Evolutionary conservation across 2,888 invertebrate genomes (phyloP), one percentile per base, ranked within the genome.

Genomic region (Meliscaeva auricollis): DNA sequence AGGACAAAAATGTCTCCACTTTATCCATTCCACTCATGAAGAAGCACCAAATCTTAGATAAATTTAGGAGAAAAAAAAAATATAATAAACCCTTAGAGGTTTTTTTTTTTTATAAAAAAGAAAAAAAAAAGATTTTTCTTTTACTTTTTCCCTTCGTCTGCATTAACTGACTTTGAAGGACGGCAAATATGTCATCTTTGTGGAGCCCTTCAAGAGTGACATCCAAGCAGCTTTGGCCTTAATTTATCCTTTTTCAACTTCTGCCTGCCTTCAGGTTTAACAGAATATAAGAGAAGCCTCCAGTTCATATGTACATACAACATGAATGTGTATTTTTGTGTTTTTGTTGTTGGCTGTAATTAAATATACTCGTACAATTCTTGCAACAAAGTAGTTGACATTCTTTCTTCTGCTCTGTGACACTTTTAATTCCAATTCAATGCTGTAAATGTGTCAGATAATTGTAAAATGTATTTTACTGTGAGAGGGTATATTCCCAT

Each of bases 371-470:
- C n/a, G n/a, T n/a, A 26, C 75, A 41, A 20, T 32, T 17, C 48
- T 41, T 52, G 9, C 35, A 62, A 6, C 22, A 46, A 30, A 32
- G 0, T 6, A 32, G 72, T 48, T 60, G 73, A 62, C 76, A 69
- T 83, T 56, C 62, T 50, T 82, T 20, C 62, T 69, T 15, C 30
- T 41, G 62, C 41, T 30, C 26, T 46, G 68, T 83, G 73, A 83
- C 73, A 78, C 54, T 78, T 83, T 83, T 74, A 83, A 83, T 78
- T 83, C 82, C 82, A 64, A 68, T 74, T 32, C 77, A 78, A 83
- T 78, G 77, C 41, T 83, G 77, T 69, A 73, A 82, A 77, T 82
- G 62, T 82, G 77, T 83, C 82, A 69, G 77, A 74, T 74, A 69
- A 83, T 74, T 77, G 82, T 69, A 66, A 74, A 69, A 68, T 78